Conservation (phyloP, 2,888 invertebrate genomes). For the Galerucella nymphaeae region DNA sequence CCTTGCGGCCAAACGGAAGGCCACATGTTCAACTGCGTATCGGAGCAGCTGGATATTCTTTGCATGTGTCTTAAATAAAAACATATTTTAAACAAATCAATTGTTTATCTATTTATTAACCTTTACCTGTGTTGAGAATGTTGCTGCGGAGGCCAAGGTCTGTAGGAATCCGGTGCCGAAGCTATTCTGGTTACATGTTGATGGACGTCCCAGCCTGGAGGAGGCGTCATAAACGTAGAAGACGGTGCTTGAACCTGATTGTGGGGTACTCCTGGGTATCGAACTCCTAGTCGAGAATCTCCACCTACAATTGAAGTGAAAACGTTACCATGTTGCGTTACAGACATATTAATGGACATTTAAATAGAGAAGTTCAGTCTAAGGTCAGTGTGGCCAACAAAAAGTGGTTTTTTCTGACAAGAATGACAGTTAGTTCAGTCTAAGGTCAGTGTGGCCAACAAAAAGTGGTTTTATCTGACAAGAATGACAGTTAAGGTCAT, state of each 20-base stretch:
- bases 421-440: too few relatives aligned
- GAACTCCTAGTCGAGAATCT: slow-evolving; percentile 74
- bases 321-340: too few relatives aligned
- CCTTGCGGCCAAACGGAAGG: slow-evolving; percentile 64
- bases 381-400: too few relatives aligned
- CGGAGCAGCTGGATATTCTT: slow-evolving; percentile 69
- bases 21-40: slow-evolving; percentile 73
- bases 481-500: too few relatives aligned
- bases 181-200: slow-evolving; percentile 78
- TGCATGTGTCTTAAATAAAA: slow-evolving; percentile 63
- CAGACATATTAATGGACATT: too few relatives aligned
- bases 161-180: slow-evolving; percentile 76
- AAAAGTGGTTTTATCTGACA: too few relatives aligned
- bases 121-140: slow-evolving; percentile 49
- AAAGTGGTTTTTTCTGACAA: too few relatives aligned
- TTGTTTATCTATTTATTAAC: not conserved
- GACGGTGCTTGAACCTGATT: slow-evolving; percentile 22
- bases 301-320: slow-evolving; percentile 59
- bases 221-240: slow-evolving; percentile 50
- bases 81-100: slow-evolving; percentile 6
- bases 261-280: slow-evolving; percentile 34
- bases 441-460: too few relatives aligned
- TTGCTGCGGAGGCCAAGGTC: slow-evolving; percentile 66
- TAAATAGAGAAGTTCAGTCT: too few relatives aligned
- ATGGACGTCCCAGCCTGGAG: slow-evolving; percentile 63